Evolutionary conservation across 2,113 vertebrate genomes (phyloP).

Genomic region (Galemys pyrenaicus): DNA sequence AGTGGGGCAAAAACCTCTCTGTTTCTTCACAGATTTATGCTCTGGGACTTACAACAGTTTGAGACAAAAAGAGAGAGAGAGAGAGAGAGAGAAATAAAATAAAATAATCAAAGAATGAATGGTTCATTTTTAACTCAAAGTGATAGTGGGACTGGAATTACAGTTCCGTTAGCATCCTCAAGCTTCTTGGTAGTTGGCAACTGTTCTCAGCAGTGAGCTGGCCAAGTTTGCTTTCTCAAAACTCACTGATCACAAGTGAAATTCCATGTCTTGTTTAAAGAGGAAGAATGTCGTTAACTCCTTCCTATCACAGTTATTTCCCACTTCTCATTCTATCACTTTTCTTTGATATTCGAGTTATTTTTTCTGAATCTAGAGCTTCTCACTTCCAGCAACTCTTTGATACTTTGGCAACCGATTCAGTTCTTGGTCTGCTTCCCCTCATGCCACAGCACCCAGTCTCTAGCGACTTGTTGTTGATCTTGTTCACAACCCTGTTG

Average conservation of each 20-base stretch:
- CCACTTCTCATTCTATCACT: background rate
- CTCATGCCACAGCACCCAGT: background rate
- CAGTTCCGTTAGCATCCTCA: too few relatives aligned
- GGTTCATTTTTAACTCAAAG: background rate
- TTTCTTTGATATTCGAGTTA: background rate
- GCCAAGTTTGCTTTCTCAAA: background rate
- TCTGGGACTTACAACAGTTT: background rate
- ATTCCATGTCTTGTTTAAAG: background rate
- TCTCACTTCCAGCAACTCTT: background rate
- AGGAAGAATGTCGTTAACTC: background rate
- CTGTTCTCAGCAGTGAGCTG: background rate
- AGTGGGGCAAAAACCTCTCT: accelerated
- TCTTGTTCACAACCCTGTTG: background rate
- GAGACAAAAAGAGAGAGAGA: background rate
- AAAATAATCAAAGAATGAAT: background rate
- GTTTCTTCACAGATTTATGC: background rate
- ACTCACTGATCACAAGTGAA: background rate
- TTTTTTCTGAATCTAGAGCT: background rate
- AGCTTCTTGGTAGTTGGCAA: background rate
- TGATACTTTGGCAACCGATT: too few relatives aligned
- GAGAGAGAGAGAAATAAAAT: background rate
- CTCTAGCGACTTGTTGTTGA: too few relatives aligned
- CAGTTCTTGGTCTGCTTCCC: background rate
- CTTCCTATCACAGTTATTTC: background rate
- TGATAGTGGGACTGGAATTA: background rate